phyloP scores from a whole-genome alignment of 2,888 invertebrate species.

The Eupithecia vulgata region DNA sequence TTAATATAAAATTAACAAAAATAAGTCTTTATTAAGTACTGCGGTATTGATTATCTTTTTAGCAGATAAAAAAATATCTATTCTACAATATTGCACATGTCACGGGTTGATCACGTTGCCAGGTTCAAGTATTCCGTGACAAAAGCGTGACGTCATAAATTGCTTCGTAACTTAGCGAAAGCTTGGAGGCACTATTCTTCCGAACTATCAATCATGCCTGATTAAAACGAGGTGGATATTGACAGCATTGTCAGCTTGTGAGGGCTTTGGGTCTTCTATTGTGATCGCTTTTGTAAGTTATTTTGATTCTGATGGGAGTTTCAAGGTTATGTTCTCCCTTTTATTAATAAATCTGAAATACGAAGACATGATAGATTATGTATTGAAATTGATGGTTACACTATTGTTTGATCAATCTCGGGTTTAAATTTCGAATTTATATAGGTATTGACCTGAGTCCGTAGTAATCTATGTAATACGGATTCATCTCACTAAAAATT shows the following conservation, averaged over 20 bases:
- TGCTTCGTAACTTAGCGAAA: not conserved
- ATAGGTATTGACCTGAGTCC: too few species aligned
- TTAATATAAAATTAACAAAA: too few species aligned
- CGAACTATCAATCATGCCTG: constrained; percentile 10
- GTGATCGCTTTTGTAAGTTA: constrained; percentile 6
- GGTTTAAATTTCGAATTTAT: not conserved
- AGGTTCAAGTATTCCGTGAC: constrained; percentile 1
- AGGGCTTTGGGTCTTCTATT: not conserved
- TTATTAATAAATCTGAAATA: not conserved
- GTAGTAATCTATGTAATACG: too few species aligned
- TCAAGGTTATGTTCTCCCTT: not conserved
- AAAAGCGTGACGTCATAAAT: constrained; percentile 3
- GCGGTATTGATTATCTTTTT: too few species aligned
- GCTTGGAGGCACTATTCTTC: not conserved
- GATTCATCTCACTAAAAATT: too few species aligned
- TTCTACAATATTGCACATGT: not conserved
- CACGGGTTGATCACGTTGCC: not conserved
- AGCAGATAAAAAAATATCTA: too few species aligned
- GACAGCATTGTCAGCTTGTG: constrained; percentile 2
- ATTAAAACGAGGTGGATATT: constrained; percentile 10
- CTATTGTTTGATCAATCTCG: not conserved
- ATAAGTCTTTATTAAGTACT: too few species aligned
- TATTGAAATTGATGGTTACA: not conserved
- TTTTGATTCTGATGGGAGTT: not conserved
- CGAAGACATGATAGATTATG: not conserved